A percentile compares a stretch with the other conserved stretches of the same genome.
Evolutionary conservation across 2,888 invertebrate species (phyloP).

Genomic region (Drosophila rellima): DNA sequence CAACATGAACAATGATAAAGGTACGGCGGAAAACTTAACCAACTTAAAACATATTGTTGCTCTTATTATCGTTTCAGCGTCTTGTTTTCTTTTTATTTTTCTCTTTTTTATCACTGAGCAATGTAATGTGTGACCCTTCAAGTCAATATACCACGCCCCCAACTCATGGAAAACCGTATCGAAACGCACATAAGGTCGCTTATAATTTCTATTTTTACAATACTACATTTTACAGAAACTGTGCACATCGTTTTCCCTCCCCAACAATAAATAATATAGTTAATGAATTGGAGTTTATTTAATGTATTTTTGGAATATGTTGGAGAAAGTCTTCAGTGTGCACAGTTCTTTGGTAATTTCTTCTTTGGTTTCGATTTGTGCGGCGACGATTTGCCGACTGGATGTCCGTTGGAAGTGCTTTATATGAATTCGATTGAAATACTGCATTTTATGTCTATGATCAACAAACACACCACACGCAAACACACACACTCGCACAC

Average conservation of each 20-base stretch:
- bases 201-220: slow-evolving; percentile 77
- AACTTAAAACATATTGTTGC: slow-evolving; percentile 83
- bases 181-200: slow-evolving; percentile 81
- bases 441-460: slow-evolving; percentile 47
- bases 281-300: neutral
- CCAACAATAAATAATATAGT: neutral
- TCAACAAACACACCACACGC: slow-evolving; percentile 21
- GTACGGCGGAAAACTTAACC: slow-evolving; percentile 74
- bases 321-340: slow-evolving; percentile 44
- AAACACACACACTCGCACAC: slow-evolving; percentile 30
- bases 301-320: slow-evolving; percentile 1
- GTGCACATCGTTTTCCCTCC: slow-evolving; percentile 52
- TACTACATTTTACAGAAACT: slow-evolving; percentile 56
- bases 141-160: slow-evolving; percentile 74
- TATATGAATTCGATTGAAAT: slow-evolving; percentile 43
- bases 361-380: slow-evolving; percentile 68
- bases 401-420: slow-evolving; percentile 58
- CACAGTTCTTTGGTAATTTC: slow-evolving; percentile 56
- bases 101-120: slow-evolving; percentile 81
- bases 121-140: slow-evolving; percentile 81
- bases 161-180: slow-evolving; percentile 78
- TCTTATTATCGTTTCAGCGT: slow-evolving; percentile 85
- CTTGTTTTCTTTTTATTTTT: slow-evolving; percentile 83
- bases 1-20: slow-evolving; percentile 52
- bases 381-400: slow-evolving; percentile 58